phyloP scores from a whole-genome alignment of 1,140 invertebrate species.

The Dryas iulia region DNA sequence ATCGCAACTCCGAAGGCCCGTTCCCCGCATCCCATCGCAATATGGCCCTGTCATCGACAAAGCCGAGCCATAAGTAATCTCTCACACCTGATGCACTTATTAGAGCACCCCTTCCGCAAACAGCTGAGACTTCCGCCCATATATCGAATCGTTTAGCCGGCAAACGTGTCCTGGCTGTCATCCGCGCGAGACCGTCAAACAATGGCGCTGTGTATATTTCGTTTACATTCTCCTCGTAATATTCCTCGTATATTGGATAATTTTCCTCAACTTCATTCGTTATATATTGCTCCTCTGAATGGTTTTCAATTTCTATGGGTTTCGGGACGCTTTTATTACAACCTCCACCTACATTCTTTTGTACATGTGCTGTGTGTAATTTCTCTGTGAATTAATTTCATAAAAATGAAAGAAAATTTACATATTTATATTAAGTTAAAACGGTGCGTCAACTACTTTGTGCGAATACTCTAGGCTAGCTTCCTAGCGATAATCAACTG shows the following conservation, averaged over 20 bases:
- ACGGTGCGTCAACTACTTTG: constrained; percentile 32
- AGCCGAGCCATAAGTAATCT: constrained; percentile 72
- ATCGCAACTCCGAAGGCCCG: constrained; percentile 55
- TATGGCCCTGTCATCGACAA: constrained; percentile 54
- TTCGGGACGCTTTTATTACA: constrained; percentile 41
- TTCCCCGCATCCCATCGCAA: constrained; percentile 67
- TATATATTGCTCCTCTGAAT: constrained; percentile 49
- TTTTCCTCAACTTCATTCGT: constrained; percentile 61
- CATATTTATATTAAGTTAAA: constrained; percentile 12
- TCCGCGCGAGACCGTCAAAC: constrained; percentile 61
- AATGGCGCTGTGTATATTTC: constrained; percentile 60
- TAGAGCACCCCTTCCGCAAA: constrained; percentile 62
- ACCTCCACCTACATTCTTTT: constrained; percentile 41
- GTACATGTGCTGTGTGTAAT: constrained; percentile 40
- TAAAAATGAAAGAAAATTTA: constrained; percentile 34
- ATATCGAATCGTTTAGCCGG: constrained; percentile 72
- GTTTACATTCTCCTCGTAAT: constrained; percentile 51
- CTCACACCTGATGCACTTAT: constrained; percentile 63
- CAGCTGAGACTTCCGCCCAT: constrained; percentile 70
- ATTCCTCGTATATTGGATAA: constrained; percentile 64
- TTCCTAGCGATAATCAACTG: constrained; percentile 69
- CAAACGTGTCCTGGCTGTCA: constrained; percentile 56
- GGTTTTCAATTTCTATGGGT: constrained; percentile 37
- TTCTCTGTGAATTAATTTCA: constrained; percentile 64
- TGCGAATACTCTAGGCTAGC: constrained; percentile 41